Evolutionary conservation across 1,140 invertebrate genomes (phyloP), one percentile per base, ranked within the genome.

Genomic region (Drosophila azteca): DNA sequence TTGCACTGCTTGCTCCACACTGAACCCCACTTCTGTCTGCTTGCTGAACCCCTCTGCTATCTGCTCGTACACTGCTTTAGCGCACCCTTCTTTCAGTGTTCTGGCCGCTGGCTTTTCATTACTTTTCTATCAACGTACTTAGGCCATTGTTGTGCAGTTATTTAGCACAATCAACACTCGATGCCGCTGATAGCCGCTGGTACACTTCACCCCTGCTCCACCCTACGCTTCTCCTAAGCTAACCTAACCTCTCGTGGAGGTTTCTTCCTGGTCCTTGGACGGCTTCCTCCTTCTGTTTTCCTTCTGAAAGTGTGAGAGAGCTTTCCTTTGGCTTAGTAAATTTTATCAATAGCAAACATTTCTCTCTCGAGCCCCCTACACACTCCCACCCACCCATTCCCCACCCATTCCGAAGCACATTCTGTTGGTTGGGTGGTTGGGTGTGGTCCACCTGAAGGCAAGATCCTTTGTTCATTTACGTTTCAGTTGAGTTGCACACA

Each of bases 81-180:
- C 51, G 11, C 59, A 20, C 22, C 45, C 31, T 51, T 51, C 31
- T n/a, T 31, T 43, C 22, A 52, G 13, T 39, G 41, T 7, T 13
- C 31, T 39, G 26, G 51, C 60, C 66, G 61, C 68, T 59, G 77
- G 76, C 62, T 72, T 87, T 87, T 87, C 82, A 87, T 87, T 87
- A 87, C 83, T 87, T 87, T 87, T 87, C 82, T 88, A 87, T 88
- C 83, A 87, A 88, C 82, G 82, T 88, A 87, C 82, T 87, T 87
- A 87, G 81, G 81, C 81, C 83, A 87, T 87, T 87, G 82, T 87
- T 87, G 83, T 79, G 79, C 83, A 87, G 82, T 87, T 87, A 87
- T 88, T 87, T 87, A 87, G 82, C 82, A 87, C 82, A 87, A 87
- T 87, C 82, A 87, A 87, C 82, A 87, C 82, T 69, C 83, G 83